Evolutionary conservation across 1,140 invertebrate species (phyloP), one percentile per base, ranked within the genome.

Genomic region (Drosophila ficusphila): DNA sequence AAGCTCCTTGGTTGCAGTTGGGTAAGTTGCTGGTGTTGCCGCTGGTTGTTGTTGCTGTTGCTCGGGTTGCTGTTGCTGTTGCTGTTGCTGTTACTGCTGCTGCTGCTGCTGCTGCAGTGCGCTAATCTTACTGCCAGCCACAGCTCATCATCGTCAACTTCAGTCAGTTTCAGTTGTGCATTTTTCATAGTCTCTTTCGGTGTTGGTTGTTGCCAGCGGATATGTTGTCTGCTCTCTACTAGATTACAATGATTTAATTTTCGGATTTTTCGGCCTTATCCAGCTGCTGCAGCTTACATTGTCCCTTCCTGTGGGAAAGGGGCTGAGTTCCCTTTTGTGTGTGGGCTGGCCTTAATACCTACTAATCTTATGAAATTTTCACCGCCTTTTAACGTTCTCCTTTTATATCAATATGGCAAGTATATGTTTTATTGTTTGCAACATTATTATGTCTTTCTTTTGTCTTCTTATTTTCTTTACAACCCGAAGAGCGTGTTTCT

Each of bases 181-280:
- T 86, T 88, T 86, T 86, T 86, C 82, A 86, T 86, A 86, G 83
- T 86, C 82, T 88, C 83, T 88, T 76, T 88, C 76, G 78, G 77
- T 82, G 74, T 68, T 76, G 74, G 71, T 73, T 79, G 71, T 79
- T 85, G 76, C 58, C 79, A 74, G 82, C 76, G 74, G 79, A 75
- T 82, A 89, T 89, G 73, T 78, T 48, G 49, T 72, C 57, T 76
- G 36, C 42, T 46, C 39, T 57, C 39, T 57, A 42, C 62, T 67
- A 49, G 41, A 58, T 70, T 46, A 44, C 65, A 51, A 46, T 68
- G 61, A 67, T 56, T 48, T 60, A 47, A 56, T 67, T 64, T 44
- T 41, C 18, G 36, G 39, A 33, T 61, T 53, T 23, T 58, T 6
- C 12, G 49, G 33, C 46, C 53, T 58, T 69, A 48, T 73, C 44